Percentiles rank a stretch among this genome's conserved stretches.
phyloP scores from a whole-genome alignment of 2,113 vertebrate species.

The Anolis carolinensis region DNA sequence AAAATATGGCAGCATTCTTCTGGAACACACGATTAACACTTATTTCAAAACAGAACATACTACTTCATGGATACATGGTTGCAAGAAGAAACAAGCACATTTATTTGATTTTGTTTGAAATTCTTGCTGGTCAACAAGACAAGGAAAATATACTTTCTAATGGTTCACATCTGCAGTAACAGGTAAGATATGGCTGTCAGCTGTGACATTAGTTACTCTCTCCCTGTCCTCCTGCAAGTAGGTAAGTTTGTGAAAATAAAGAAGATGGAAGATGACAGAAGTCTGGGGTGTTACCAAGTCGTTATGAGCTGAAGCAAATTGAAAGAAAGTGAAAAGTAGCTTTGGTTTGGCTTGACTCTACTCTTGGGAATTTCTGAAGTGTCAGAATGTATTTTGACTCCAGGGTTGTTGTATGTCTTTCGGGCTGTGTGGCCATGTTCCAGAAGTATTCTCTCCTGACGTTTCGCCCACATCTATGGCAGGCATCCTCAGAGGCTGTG shows the following conservation, averaged over 20 bases:
- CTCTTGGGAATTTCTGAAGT: not conserved
- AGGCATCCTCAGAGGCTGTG: too few species aligned
- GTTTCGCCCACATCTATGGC: too few species aligned
- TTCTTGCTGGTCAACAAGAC: not conserved
- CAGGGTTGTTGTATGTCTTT: too few species aligned
- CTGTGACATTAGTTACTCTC: not conserved
- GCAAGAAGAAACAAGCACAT: conserved; percentile 39
- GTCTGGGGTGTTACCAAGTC: not conserved
- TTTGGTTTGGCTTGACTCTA: not conserved
- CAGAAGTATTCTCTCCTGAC: too few species aligned
- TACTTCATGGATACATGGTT: conserved; percentile 46
- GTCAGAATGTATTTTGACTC: not conserved
- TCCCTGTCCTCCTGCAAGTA: not conserved
- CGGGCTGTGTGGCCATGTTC: too few species aligned
- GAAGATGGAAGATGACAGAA: not conserved
- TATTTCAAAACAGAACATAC: conserved; percentile 40
- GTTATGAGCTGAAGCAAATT: not conserved
- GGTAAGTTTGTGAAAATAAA: not conserved
- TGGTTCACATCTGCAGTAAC: not conserved
- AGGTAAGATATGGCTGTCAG: not conserved
- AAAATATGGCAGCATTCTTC: conserved; percentile 69
- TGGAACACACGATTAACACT: conserved; percentile 56
- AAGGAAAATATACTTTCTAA: not conserved
- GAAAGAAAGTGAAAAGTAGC: not conserved
- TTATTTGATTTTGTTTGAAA: not conserved